Percentiles rank a stretch among this genome's conserved stretches.
phyloP scores from a whole-genome alignment of 30 jellyfish, hydroid and myxozoan species.

The Hydra vulgaris region DNA sequence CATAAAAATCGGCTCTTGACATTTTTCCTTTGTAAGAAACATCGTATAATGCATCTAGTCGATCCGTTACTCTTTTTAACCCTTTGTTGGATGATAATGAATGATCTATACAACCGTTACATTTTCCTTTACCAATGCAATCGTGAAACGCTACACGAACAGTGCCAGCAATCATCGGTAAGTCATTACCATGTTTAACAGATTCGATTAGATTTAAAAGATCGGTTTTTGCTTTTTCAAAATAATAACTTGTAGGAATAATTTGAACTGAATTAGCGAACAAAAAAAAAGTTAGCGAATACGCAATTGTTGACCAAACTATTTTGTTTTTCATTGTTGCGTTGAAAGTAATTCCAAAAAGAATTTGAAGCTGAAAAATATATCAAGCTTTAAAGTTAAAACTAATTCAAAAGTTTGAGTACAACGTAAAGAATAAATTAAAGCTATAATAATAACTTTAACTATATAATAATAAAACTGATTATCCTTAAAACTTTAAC shows the following conservation, averaged over 20 bases:
- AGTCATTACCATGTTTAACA: background rate
- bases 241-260: background rate
- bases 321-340: too few species aligned
- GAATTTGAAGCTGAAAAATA: too few species aligned
- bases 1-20: constrained; percentile 34
- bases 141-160: constrained; percentile 31
- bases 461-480: too few species aligned
- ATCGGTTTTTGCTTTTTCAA: background rate
- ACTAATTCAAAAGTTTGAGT: too few species aligned
- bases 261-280: background rate
- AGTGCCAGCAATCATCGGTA: constrained; percentile 12
- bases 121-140: constrained; percentile 20
- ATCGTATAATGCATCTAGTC: constrained; percentile 17
- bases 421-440: too few species aligned
- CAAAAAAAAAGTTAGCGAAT: background rate
- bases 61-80: background rate
- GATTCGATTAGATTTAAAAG: background rate
- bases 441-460: too few species aligned
- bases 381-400: too few species aligned
- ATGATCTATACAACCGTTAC: constrained; percentile 31
- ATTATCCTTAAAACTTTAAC: too few species aligned
- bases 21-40: background rate
- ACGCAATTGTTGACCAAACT: background rate
- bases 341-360: too few species aligned
- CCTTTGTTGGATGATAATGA: constrained; percentile 1